Conservation (phyloP, 2,888 invertebrate species). For the Mantis religiosa region DNA sequence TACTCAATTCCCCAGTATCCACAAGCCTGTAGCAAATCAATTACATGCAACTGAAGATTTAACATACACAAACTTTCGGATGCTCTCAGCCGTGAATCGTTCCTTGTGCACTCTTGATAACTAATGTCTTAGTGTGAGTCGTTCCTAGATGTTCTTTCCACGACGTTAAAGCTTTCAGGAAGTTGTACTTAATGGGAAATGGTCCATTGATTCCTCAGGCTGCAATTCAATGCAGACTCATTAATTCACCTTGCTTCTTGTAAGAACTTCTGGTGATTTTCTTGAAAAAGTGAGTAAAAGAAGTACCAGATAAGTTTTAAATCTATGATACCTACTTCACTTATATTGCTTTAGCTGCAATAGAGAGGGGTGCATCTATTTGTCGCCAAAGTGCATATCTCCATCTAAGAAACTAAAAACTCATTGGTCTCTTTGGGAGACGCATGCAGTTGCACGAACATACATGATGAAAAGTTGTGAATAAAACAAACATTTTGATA, state of each 20-base stretch:
- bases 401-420: too few relatives aligned
- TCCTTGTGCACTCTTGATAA: background rate
- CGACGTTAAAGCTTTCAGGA: background rate
- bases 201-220: background rate
- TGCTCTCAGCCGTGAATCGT: background rate
- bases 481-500: too few relatives aligned
- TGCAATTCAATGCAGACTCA: background rate
- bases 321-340: too few relatives aligned
- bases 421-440: too few relatives aligned
- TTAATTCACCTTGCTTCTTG: background rate
- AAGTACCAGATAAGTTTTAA: too few relatives aligned
- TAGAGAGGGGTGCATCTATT: too few relatives aligned
- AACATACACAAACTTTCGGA: background rate
- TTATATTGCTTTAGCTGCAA: too few relatives aligned
- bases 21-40: background rate
- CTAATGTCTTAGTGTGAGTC: background rate
- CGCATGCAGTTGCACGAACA: too few relatives aligned
- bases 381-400: too few relatives aligned
- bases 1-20: background rate
- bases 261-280: too few relatives aligned
- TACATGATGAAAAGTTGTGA: too few relatives aligned
- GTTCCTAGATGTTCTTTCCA: background rate
- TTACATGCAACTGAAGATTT: background rate
- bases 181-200: background rate
- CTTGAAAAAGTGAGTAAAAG: too few relatives aligned